Conservation (phyloP, 2,797 vertebrate genomes). For the Sebastes steindachneri region DNA sequence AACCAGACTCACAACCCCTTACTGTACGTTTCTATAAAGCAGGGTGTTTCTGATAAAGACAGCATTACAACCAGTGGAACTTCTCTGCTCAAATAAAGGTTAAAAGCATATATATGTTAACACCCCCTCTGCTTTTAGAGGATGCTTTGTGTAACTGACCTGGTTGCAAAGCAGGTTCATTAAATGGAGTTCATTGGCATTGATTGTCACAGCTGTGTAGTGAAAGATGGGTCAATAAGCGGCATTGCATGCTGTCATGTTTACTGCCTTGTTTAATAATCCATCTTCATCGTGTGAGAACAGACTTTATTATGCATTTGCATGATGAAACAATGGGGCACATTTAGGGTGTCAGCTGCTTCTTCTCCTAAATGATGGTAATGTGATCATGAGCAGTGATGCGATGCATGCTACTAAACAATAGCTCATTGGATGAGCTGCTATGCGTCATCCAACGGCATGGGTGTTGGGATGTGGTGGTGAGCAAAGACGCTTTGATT, state of each 20-base stretch:
- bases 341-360: constrained; percentile 33
- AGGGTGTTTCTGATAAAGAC: too few species aligned
- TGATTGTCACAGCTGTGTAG: constrained; percentile 49
- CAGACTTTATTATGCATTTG: constrained; percentile 38
- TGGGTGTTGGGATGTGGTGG: background rate
- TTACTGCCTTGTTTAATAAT: constrained; percentile 57
- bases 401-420: constrained; percentile 12
- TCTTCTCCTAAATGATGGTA: constrained; percentile 23
- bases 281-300: constrained; percentile 47
- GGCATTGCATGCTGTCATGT: constrained; percentile 39
- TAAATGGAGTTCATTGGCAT: constrained; percentile 28
- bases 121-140: background rate
- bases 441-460: constrained; percentile 7
- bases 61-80: background rate
- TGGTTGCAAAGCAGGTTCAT: constrained; percentile 38
- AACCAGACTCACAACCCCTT: background rate
- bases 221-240: constrained; percentile 58
- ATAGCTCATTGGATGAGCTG: constrained; percentile 6
- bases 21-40: background rate
- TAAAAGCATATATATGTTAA: background rate
- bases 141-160: constrained; percentile 16
- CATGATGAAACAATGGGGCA: constrained; percentile 39
- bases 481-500: background rate
- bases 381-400: constrained; percentile 30
- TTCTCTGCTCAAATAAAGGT: background rate